Conservation (phyloP, 2,888 invertebrate species). For the Tholera decimalis region DNA sequence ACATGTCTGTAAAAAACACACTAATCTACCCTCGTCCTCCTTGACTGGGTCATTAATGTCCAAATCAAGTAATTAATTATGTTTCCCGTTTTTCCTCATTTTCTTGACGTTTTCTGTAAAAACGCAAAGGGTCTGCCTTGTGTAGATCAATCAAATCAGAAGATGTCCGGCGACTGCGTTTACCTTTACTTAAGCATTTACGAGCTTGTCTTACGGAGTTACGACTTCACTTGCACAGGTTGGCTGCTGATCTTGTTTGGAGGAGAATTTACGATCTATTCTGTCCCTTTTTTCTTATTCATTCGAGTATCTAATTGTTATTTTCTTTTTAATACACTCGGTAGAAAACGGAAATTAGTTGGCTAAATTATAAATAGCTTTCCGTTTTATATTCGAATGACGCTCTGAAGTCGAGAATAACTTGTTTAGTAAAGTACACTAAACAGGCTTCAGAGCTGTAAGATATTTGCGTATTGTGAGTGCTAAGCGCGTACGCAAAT, state of each 20-base stretch:
- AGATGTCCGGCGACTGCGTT: conserved; percentile 79
- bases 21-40: conserved; percentile 87
- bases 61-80: conserved; percentile 91
- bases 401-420: conserved; percentile 40
- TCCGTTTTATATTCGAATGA: conserved; percentile 55
- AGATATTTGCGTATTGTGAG: conserved; percentile 47
- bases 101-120: conserved; percentile 86
- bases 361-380: conserved; percentile 55
- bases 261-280: conserved; percentile 69
- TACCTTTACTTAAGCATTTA: conserved; percentile 85
- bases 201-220: conserved; percentile 83
- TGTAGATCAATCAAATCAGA: conserved; percentile 89
- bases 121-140: conserved; percentile 80
- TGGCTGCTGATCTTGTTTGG: conserved; percentile 76
- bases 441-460: conserved; percentile 26
- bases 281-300: conserved; percentile 72
- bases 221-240: conserved; percentile 78
- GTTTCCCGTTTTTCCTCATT: conserved; percentile 86
- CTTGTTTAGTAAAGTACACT: conserved; percentile 39
- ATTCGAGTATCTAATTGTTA: conserved; percentile 71
- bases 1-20: conserved; percentile 80
- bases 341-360: conserved; percentile 46
- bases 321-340: conserved; percentile 60
- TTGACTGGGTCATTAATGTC: conserved; percentile 89
- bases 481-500: conserved; percentile 57